Evolutionary conservation across 2,888 invertebrate genomes (phyloP).

Genomic region (Sialis lutaria): DNA sequence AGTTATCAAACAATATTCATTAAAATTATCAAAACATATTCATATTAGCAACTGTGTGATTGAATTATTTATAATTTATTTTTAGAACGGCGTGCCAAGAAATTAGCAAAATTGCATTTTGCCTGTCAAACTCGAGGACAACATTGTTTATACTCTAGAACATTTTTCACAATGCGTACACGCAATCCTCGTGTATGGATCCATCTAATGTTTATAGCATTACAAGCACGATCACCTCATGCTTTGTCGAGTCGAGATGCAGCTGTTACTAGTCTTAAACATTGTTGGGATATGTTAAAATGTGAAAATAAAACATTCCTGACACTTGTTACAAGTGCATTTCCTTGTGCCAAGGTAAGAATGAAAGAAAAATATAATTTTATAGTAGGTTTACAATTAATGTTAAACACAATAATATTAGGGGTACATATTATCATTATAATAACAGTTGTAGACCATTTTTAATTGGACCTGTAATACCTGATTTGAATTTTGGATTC

Average conservation of each 20-base stretch:
- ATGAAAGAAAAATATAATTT: not conserved
- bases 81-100: constrained; percentile 63
- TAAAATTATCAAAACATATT: too few relatives aligned
- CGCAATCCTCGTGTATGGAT: constrained; percentile 81
- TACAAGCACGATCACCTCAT: constrained; percentile 64
- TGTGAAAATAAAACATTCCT: constrained; percentile 78
- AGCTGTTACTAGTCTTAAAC: constrained; percentile 67
- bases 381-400: too few relatives aligned
- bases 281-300: constrained; percentile 89
- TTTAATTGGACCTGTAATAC: too few relatives aligned
- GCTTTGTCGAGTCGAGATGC: constrained; percentile 68
- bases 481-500: too few relatives aligned
- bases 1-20: too few relatives aligned
- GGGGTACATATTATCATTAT: too few relatives aligned
- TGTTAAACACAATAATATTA: too few relatives aligned
- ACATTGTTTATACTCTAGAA: constrained; percentile 73
- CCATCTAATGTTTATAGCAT: constrained; percentile 87
- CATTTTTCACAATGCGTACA: constrained; percentile 61
- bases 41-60: not conserved
- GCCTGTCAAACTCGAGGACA: constrained; percentile 70
- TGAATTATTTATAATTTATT: constrained; percentile 12
- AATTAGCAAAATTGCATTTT: constrained; percentile 75
- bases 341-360: constrained; percentile 67
- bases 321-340: constrained; percentile 84
- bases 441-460: too few relatives aligned